Base-by-base conservation (phyloP, 2,888 invertebrate genomes). In the Chrysodeixis includens region DNA sequence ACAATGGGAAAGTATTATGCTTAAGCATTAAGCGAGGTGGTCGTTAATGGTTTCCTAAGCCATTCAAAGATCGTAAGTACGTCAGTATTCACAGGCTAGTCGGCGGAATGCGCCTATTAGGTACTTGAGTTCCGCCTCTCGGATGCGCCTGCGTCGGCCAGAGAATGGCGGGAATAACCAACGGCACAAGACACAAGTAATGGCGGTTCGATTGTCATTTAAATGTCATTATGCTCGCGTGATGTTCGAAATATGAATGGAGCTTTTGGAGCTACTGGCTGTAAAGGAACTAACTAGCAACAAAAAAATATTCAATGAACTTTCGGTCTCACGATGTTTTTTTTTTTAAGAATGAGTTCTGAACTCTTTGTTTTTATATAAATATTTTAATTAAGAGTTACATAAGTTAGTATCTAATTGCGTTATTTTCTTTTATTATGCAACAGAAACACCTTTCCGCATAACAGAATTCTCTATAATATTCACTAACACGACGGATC, bases 91-190 rank as follows among this genome's bases (percentile, higher is more conserved):
- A 90, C 91, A 88, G 86, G 86, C 86, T 81, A 75, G 83, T 76
- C 84, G 77, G 83, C 81, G 91, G 92, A 92, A 91, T 92, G 93
- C 86, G 90, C 88, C 86, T 90, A 90, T 91, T 90, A 74, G 30
- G 26, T 54, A 89, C 90, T 85, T 73, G 87, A 90, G 92, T 93
- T 93, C 93, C 92, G 93, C 92, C 90, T 92, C 84, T 87, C 79
- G 82, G 87, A 87, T 90, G 88, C 85, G 88, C 81, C 78, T 74
- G 85, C 83, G 83, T 76, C 80, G 79, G 78, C 82, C 81, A 74
- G 84, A 88, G 86, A 88, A 90, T 89, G 88, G 88, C 88, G 87
- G 89, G 88, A 88, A 89, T 82, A 75, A 73, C 67, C 56, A 76
- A 71, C 64, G 82, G 78, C 58, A 20, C 74, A 85, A 86, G 83